Conservation (phyloP, 2,797 vertebrate species). For the Poecilia wingei region DNA sequence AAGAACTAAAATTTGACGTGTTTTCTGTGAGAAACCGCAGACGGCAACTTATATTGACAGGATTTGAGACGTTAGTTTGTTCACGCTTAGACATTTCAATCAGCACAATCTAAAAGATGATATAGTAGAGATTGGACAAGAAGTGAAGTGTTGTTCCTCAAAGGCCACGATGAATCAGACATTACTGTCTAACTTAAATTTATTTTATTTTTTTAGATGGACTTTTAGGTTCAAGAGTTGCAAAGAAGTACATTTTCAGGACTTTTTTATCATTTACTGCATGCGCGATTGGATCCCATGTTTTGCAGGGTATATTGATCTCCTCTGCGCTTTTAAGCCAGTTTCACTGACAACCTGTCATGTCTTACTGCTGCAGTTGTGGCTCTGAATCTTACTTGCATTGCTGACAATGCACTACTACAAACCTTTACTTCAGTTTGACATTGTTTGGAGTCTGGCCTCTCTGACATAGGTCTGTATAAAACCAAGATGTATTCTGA, state of each 20-base stretch:
- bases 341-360: not conserved
- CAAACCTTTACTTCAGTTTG: not conserved
- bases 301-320: slow-evolving; percentile 30
- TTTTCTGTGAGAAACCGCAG: not conserved
- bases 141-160: not conserved
- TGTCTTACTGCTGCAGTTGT: not conserved
- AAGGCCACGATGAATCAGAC: not conserved
- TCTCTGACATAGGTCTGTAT: not conserved
- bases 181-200: not conserved
- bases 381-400: not conserved
- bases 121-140: not conserved
- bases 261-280: too few relatives aligned
- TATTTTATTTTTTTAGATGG: not conserved
- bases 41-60: not conserved
- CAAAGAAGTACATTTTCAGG: not conserved
- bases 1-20: not conserved
- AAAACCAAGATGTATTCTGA: not conserved
- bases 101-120: not conserved
- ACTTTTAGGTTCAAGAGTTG: not conserved
- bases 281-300: not conserved
- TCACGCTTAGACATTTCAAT: not conserved
- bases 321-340: slow-evolving; percentile 10
- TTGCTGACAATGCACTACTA: not conserved
- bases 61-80: not conserved
- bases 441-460: not conserved